These are phyloP conservation scores for Heliconius sara DNA, from an alignment of 2,888 invertebrate genomes.

Conservation along the genomic window DNA sequence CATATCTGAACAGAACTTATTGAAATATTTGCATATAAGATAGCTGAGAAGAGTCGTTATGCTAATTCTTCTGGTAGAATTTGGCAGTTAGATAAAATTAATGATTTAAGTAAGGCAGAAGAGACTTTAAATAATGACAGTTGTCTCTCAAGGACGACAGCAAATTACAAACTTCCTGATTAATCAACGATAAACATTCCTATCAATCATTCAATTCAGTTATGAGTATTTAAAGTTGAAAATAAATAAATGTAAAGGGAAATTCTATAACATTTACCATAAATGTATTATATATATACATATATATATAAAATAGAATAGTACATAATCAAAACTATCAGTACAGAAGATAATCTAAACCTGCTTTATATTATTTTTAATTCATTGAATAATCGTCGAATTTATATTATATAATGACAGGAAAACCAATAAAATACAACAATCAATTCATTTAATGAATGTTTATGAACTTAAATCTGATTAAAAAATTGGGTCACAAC, in stretches of 20 bases:
- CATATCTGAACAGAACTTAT: constrained; percentile 50
- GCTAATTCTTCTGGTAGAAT: constrained; percentile 49
- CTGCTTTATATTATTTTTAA: no score
- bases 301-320: no score
- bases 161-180: constrained; percentile 28
- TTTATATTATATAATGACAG: not conserved
- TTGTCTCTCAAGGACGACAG: constrained; percentile 34
- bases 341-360: not conserved
- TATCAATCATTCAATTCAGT: constrained; percentile 18
- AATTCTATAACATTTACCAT: no score
- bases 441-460: not conserved
- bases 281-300: no score
- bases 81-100: constrained; percentile 33
- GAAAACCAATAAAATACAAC: no score
- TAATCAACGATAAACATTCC: constrained; percentile 15
- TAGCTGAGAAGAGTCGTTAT: constrained; percentile 49
- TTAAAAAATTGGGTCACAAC: constrained; percentile 11
- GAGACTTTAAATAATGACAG: constrained; percentile 31
- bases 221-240: not conserved
- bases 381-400: no score
- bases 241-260: constrained; percentile 23
- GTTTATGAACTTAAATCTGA: not conserved
- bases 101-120: constrained; percentile 36
- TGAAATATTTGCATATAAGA: constrained; percentile 50
- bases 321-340: not conserved